phyloP scores from a whole-genome alignment of 2,797 vertebrate species.

The Phataginus tricuspis region DNA sequence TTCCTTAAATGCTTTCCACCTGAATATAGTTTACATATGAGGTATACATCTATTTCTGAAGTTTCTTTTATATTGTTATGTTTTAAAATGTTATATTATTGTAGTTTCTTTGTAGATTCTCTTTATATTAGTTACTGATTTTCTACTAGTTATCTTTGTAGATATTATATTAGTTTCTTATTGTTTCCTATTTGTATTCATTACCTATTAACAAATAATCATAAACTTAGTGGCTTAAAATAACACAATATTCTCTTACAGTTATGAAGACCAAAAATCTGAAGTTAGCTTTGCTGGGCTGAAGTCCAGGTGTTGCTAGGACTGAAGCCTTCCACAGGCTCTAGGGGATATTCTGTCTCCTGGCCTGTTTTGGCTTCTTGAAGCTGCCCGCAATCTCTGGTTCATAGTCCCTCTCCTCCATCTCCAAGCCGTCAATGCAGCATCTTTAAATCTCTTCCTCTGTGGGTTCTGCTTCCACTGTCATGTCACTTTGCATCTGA shows the following conservation, averaged over 20 bases:
- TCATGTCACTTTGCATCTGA: neutral
- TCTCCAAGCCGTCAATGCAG: neutral
- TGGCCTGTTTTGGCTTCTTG: neutral
- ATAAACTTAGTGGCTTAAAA: neutral
- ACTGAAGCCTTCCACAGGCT: neutral
- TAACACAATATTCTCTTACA: neutral
- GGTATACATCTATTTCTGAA: neutral
- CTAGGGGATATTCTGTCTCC: neutral
- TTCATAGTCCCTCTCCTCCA: accelerated
- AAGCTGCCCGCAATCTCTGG: neutral
- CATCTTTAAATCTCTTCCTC: neutral
- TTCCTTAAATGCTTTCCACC: neutral
- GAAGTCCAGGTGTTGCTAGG: neutral
- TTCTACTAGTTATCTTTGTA: neutral
- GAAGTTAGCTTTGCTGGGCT: neutral
- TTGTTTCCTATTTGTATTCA: too few species aligned
- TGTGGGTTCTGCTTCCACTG: neutral
- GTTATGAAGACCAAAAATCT: neutral
- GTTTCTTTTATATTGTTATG: neutral
- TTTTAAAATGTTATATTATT: neutral
- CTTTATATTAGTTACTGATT: neutral
- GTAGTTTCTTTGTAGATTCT: neutral
- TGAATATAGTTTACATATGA: neutral
- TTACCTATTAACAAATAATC: neutral
- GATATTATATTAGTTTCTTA: neutral